Evolutionary conservation across 2,888 invertebrate genomes (phyloP), one percentile per base, ranked within the genome.

Genomic region (Dusona sp.): DNA sequence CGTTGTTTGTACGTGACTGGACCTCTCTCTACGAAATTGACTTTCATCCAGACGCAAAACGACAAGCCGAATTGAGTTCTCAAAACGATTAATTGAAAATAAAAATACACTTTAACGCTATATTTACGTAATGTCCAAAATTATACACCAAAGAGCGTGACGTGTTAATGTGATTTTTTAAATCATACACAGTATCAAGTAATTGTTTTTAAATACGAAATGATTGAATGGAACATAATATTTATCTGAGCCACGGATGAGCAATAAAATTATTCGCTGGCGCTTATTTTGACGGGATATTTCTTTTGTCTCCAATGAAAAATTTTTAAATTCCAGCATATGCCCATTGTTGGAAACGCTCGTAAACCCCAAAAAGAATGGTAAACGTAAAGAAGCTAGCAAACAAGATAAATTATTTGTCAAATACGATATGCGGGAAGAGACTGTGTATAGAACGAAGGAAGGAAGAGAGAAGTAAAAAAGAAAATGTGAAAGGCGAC

Each of bases 401-500:
- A 68, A 74, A 73, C 45, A 25, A 79, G 73, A 19, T 75, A 65
- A 84, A 79, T 70, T 80, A 75, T 84, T 64, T 51, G 75, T 70
- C 51, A 48, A 64, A 80, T 51, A 80, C 65, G 72, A 45, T 64
- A 33, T 64, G 70, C 61, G 48, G 38, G 64, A 25, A 36, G 61
- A 74, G 6, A n/a, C 33, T 72, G 25, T 29, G n/a, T 45, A 19
- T 3, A 22, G 48, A 2, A 42, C 11, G 67, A 16, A 29, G 54
- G 8, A n/a, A 29, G 54, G n/a, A 16, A 51, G 36, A 54, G 54
- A 42, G 36, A n/a, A 70, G 42, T 25, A 38, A 74, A 72, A 72
- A 33, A 42, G 42, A 68, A 81, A 79, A 86, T 67, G 80, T 81
- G 78, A 82, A 85, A 82, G 64, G 42, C 79, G 79, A 64, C 68